Percentiles rank a stretch among this genome's conserved stretches.
phyloP scores from a whole-genome alignment of 2,113 vertebrate genomes.

The Copsychus sechellarum region DNA sequence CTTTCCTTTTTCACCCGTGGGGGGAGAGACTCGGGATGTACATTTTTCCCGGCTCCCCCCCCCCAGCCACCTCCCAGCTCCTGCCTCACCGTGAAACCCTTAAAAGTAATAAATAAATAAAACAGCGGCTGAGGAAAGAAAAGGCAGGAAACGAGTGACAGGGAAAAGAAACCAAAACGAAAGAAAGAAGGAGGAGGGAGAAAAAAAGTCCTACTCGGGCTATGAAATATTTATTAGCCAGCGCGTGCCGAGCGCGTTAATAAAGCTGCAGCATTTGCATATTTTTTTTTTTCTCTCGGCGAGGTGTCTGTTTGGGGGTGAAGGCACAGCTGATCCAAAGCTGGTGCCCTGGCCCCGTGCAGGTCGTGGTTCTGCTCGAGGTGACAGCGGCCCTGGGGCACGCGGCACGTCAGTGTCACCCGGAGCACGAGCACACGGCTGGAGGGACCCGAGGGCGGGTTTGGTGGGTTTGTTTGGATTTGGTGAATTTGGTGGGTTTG shows the following conservation, averaged over 20 bases:
- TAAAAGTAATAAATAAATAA: conserved; percentile 69
- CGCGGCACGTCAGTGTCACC: rapidly evolving
- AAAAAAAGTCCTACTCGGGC: conserved; percentile 56
- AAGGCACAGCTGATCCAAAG: not conserved
- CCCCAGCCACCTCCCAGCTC: not conserved
- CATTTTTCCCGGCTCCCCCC: not conserved
- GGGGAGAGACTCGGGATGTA: not conserved
- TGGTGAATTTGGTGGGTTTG: not conserved
- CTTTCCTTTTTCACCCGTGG: conserved; percentile 33
- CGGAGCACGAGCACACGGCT: rapidly evolving
- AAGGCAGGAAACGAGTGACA: conserved; percentile 65
- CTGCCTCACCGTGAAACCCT: conserved; percentile 20
- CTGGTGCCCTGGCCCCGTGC: rapidly evolving
- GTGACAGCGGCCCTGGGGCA: not conserved
- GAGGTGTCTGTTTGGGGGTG: conserved; percentile 1
- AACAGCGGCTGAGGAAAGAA: conserved; percentile 20
- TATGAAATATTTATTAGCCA: conserved; percentile 73
- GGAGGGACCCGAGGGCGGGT: rapidly evolving
- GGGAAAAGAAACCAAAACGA: conserved; percentile 58
- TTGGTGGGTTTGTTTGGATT: not conserved
- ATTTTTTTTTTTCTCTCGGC: not conserved
- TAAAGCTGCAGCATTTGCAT: conserved; percentile 63
- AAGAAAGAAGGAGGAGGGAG: conserved; percentile 4
- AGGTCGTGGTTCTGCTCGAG: rapidly evolving
- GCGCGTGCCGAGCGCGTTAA: conserved; percentile 63